Percentiles rank a stretch among this genome's conserved stretches.
phyloP scores from a whole-genome alignment of 1,140 invertebrate genomes.

The Drosophila ficusphila region DNA sequence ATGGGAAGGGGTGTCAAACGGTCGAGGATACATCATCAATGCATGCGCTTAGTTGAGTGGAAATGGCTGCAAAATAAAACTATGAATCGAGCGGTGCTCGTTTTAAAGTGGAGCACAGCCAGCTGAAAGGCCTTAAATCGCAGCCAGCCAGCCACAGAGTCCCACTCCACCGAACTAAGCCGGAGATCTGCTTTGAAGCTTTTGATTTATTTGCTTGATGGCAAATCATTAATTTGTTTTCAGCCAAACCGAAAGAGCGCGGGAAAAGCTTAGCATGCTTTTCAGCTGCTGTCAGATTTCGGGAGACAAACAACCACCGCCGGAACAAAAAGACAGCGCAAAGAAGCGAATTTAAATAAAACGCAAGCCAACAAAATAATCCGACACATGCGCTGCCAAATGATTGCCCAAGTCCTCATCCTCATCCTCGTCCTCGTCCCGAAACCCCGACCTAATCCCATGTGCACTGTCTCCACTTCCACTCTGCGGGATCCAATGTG shows the following conservation, averaged over 20 bases:
- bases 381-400: slow-evolving; percentile 78
- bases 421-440: no score
- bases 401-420: slow-evolving; percentile 58
- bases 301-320: slow-evolving; percentile 51
- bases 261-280: slow-evolving; percentile 61
- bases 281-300: slow-evolving; percentile 74
- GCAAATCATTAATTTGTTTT: slow-evolving; percentile 77
- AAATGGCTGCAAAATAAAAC: slow-evolving; percentile 56
- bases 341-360: slow-evolving; percentile 66
- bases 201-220: slow-evolving; percentile 74
- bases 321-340: slow-evolving; percentile 21
- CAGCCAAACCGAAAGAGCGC: slow-evolving; percentile 10
- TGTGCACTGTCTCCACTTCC: slow-evolving; percentile 42
- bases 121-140: background rate
- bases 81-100: slow-evolving; percentile 13
- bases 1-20: slow-evolving; percentile 55
- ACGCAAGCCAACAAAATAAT: slow-evolving; percentile 75
- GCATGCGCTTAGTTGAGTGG: slow-evolving; percentile 78
- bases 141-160: background rate
- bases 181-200: slow-evolving; percentile 57
- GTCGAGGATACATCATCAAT: slow-evolving; percentile 67
- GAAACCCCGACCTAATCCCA: slow-evolving; percentile 49
- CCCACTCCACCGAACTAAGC: slow-evolving; percentile 22
- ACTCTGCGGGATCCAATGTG: background rate
- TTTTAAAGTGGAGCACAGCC: slow-evolving; percentile 32